Evolutionary conservation across 2,888 invertebrate species (phyloP).

Genomic region (Sarcophaga caerulescens): DNA sequence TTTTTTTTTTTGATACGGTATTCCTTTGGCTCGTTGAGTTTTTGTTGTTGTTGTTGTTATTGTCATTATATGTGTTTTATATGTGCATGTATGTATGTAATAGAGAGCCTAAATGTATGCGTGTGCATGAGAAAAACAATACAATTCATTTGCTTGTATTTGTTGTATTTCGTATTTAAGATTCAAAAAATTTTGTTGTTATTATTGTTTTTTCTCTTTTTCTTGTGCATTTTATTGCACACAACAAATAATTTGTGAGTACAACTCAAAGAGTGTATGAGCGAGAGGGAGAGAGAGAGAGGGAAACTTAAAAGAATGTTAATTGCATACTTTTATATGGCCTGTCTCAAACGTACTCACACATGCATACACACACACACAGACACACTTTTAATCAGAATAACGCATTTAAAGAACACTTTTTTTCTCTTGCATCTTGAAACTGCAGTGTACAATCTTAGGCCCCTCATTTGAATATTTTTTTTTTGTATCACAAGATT

Average conservation of each 20-base stretch:
- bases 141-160: constrained; percentile 33
- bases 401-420: constrained; percentile 52
- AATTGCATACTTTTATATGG: background rate
- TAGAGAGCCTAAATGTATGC: constrained; percentile 2
- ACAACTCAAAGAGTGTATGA: background rate
- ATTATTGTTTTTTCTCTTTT: too few relatives aligned
- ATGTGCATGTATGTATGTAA: background rate
- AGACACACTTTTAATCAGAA: background rate
- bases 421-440: constrained; percentile 1
- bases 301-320: background rate
- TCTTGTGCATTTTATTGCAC: too few relatives aligned
- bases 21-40: constrained; percentile 34
- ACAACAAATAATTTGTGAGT: background rate
- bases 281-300: background rate
- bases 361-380: background rate
- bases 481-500: too few relatives aligned
- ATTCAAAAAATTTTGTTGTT: constrained; percentile 24
- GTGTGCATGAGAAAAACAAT: background rate
- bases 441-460: too few relatives aligned
- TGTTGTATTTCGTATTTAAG: constrained; percentile 38
- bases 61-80: background rate
- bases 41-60: constrained; percentile 29
- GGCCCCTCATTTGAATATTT: too few relatives aligned
- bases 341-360: background rate
- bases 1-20: too few relatives aligned